Base-by-base conservation (phyloP, 2,113 vertebrate genomes). In the Phylloscopus trochilus region DNA sequence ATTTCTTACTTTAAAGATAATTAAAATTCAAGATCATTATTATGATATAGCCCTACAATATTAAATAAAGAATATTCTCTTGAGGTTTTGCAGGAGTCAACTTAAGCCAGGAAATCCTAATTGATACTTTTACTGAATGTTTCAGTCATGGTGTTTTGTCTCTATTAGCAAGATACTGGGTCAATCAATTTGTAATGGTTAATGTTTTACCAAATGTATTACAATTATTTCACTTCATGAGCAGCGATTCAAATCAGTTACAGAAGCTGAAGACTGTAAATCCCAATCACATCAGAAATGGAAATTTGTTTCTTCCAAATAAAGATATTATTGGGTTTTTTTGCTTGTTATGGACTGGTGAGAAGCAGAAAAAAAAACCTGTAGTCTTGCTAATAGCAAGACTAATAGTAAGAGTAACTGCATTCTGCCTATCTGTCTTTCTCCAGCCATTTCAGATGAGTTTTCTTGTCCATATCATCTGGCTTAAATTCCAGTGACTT, bases 401-500 rank as follows among this genome's bases (percentile, higher is more conserved):
- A 47, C 46, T 47, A 46, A 46, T 11, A 46, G 20, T 20, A 46
- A 46, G 44, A 46, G 19, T 46, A 47, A 76, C 74, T 88, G 10
- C 10, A 23, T 70, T 89, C 27, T 74, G 15, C 44, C 18, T 81
- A 31, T 69, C 30, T 67, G 8, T 51, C 64, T 84, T 90, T 68
- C 22, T 66, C 24, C 28, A 67, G 28, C 22, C 58, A 10, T 83
- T 95, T 80, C 59, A 90, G 49, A 12, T 47, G 55, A 64, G 49
- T 69, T 28, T 13, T 58, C 74, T 80, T 91, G 44, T 58, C 68
- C 75, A 7, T 22, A 55, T 66, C 2, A 0, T 78, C 31, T 78
- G 30, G 15, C 72, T 94, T 89, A 92, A 93, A 95, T 41, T 83
- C 79, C 20, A 49, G 39, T 73, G 66, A 85, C 89, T 93, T 85